Evolutionary conservation across 2,113 vertebrate genomes (phyloP).

Genomic region (Xenotilapia longispinis): DNA sequence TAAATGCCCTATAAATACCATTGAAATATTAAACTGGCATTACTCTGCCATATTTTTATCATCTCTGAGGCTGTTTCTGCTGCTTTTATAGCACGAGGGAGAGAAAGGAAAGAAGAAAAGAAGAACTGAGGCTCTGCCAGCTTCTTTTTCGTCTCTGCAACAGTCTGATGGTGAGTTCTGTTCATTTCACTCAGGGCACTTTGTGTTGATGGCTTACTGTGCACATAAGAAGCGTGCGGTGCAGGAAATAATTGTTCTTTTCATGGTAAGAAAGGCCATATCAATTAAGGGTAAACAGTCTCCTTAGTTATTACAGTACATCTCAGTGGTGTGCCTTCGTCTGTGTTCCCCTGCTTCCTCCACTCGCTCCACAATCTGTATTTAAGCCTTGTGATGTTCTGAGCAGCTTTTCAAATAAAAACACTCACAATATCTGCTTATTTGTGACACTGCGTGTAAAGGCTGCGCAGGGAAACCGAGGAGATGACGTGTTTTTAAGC

Average conservation of each 20-base stretch:
- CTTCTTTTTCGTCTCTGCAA: slow-evolving; percentile 18
- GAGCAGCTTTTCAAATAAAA: slow-evolving; percentile 42
- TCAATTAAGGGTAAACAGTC: slow-evolving; percentile 79
- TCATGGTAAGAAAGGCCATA: slow-evolving; percentile 78
- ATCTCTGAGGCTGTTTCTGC: slow-evolving; percentile 64
- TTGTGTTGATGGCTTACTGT: slow-evolving; percentile 73
- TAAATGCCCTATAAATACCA: slow-evolving; percentile 75
- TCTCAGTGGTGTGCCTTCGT: slow-evolving; percentile 66
- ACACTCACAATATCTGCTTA: slow-evolving; percentile 35
- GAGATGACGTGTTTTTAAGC: neutral
- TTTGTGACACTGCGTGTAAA: slow-evolving; percentile 37
- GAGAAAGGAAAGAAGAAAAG: slow-evolving; percentile 43
- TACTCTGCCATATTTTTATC: slow-evolving; percentile 65
- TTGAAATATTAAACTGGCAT: slow-evolving; percentile 74
- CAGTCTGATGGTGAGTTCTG: slow-evolving; percentile 56
- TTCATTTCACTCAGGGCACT: slow-evolving; percentile 71
- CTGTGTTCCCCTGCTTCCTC: slow-evolving; percentile 12
- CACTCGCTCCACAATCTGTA: slow-evolving; percentile 30
- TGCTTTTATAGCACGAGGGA: slow-evolving; percentile 64
- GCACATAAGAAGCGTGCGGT: slow-evolving; percentile 66
- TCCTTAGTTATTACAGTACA: slow-evolving; percentile 73
- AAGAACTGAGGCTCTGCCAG: slow-evolving; percentile 31
- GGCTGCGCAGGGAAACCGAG: neutral
- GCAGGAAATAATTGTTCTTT: slow-evolving; percentile 77
- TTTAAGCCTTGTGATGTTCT: slow-evolving; percentile 45